Percentiles rank a stretch among this genome's conserved stretches.
phyloP scores from a whole-genome alignment of 2,113 vertebrate genomes.

The Bos indicus region DNA sequence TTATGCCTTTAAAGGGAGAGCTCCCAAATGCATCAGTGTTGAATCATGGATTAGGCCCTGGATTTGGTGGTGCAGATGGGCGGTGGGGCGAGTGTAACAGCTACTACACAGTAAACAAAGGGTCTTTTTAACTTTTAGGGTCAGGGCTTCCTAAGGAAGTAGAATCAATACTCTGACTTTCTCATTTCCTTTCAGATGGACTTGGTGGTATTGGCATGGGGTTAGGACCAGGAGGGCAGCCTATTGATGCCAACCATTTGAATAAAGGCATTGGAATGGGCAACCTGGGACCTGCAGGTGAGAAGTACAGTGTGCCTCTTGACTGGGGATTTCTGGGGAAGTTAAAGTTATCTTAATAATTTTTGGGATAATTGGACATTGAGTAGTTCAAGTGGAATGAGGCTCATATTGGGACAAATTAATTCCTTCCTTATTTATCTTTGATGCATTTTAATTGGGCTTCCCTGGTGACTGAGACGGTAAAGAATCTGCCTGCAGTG shows the following conservation, averaged over 20 bases:
- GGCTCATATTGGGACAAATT: not conserved
- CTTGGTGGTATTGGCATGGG: conserved; percentile 96
- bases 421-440: not conserved
- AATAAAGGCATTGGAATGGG: conserved; percentile 93
- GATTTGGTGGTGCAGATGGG: not conserved
- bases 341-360: not conserved
- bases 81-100: not conserved
- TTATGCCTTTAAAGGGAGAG: not conserved
- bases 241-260: conserved; percentile 93
- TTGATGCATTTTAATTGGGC: not conserved
- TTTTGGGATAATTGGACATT: not conserved
- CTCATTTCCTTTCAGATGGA: conserved; percentile 86
- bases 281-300: conserved; percentile 93
- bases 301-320: conserved; percentile 22
- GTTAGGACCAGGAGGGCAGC: conserved; percentile 96
- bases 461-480: not conserved
- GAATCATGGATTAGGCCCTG: not conserved
- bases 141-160: not conserved
- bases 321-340: not conserved
- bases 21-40: not conserved
- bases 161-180: not conserved
- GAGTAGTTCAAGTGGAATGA: not conserved
- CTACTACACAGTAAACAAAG: not conserved
- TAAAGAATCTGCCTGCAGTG: not conserved
- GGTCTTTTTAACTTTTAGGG: not conserved